Conservation (phyloP, 2,113 vertebrate species). For the Triplophysa siluroides region DNA sequence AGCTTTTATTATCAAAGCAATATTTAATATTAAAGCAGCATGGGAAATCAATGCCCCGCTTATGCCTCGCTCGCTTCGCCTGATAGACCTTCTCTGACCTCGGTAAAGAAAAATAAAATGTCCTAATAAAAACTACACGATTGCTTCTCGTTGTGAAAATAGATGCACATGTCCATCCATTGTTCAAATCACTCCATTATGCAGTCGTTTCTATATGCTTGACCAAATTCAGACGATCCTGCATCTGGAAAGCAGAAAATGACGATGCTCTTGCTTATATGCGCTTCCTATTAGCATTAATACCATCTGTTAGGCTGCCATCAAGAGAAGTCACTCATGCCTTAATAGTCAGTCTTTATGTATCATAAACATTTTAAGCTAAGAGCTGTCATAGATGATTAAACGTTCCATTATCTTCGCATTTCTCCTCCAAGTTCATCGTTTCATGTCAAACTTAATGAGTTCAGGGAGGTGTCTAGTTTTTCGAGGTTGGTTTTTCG, state of each 20-base stretch:
- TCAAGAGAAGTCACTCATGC: slow-evolving; percentile 75
- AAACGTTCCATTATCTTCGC: slow-evolving; percentile 72
- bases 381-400: slow-evolving; percentile 75
- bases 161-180: slow-evolving; percentile 12
- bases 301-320: slow-evolving; percentile 74
- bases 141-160: not conserved
- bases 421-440: slow-evolving; percentile 47
- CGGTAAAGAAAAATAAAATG: slow-evolving; percentile 18
- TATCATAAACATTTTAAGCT: slow-evolving; percentile 31
- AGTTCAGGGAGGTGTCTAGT: not conserved
- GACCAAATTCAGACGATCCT: slow-evolving; percentile 73
- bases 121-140: slow-evolving; percentile 25
- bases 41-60: slow-evolving; percentile 29
- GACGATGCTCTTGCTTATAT: slow-evolving; percentile 49
- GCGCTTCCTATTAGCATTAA: slow-evolving; percentile 71
- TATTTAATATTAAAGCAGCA: slow-evolving; percentile 35
- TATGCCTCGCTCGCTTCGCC: slow-evolving; percentile 8
- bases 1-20: slow-evolving; percentile 32
- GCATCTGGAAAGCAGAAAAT: slow-evolving; percentile 65
- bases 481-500: not conserved
- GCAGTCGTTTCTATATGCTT: slow-evolving; percentile 35
- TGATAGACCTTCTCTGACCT: slow-evolving; percentile 18
- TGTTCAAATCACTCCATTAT: slow-evolving; percentile 18
- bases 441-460: slow-evolving; percentile 1
- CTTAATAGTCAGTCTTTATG: slow-evolving; percentile 71